Base-by-base conservation (phyloP, 2,113 vertebrate species). In the Melanerpes formicivorus region DNA sequence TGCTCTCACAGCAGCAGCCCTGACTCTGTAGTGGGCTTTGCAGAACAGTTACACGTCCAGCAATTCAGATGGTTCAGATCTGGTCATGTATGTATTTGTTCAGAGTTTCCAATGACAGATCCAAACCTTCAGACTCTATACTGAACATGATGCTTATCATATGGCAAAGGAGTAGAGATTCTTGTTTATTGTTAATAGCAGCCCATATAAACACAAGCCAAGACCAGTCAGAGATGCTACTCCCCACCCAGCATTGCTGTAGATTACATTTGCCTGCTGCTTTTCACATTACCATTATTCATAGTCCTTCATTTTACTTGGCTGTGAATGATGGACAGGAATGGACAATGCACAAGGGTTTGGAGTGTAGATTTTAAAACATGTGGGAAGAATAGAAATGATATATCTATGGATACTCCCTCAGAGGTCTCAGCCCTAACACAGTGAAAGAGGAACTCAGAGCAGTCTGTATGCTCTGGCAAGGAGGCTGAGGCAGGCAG, bases 121-220 rank as follows among this genome's bases (percentile, higher is more conserved):
- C 62, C 82, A 90, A 75, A 89, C 74, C 90, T 63, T 83, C 40
- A 71, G 91, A 85, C 73, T 75, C 89, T 37, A 1, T 46, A 27
- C 76, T 6, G 29, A 92, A 50, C 44, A 26, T 75, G 87, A 91
- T 88, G 84, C 62, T 92, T 93, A 87, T 93, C 80, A 58, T 63
- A 92, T 63, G 85, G 91, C 84, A 88, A 83, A 88, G 69, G 70
- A 85, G 58, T 52, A 81, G 56, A 83, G 54, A 71, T 44, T 74
- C 40, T 87, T 83, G 67, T 80, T 83, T 94, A 83, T 93, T 94
- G 93, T 90, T 92, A 90, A 72, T 91, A 96, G 82, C 84, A 95
- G 76, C 62, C 79, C 42, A 12, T 62, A 75, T 64, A 89, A 86
- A 71, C 40, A 78, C 46, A 65, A 77, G 85, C 79, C 87, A 84